Evolutionary conservation across 2,888 invertebrate genomes (phyloP).

Genomic region (Leptothorax acervorum): DNA sequence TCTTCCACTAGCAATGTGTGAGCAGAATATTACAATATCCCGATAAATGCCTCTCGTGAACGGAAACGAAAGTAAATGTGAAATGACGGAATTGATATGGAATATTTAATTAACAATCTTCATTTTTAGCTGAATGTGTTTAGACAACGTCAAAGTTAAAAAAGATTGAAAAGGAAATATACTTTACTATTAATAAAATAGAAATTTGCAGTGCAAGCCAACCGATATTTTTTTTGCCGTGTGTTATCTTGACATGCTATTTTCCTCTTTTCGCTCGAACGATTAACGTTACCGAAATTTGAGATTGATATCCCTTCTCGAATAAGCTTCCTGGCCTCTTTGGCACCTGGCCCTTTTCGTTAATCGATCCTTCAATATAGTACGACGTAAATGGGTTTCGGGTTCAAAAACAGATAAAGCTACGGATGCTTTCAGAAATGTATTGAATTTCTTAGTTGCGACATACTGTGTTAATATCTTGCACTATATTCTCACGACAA

Average conservation of each 20-base stretch:
- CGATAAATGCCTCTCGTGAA: slow-evolving; percentile 18
- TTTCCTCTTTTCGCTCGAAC: slow-evolving; percentile 25
- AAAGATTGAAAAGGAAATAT: neutral
- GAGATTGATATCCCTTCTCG: slow-evolving; percentile 44
- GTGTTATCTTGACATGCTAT: neutral
- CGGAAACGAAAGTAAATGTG: neutral
- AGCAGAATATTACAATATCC: slow-evolving; percentile 32
- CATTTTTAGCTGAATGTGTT: neutral
- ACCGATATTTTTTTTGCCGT: slow-evolving; percentile 9
- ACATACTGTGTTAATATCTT: slow-evolving; percentile 3
- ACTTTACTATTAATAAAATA: neutral
- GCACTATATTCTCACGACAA: neutral
- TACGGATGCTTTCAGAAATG: neutral
- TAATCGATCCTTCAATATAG: slow-evolving; percentile 45
- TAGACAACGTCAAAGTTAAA: neutral
- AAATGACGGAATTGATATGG: slow-evolving; percentile 27
- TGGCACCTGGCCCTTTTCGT: slow-evolving; percentile 30
- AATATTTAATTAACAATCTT: slow-evolving; percentile 13
- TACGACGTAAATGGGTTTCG: slow-evolving; percentile 33
- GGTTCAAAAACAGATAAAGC: slow-evolving; percentile 27
- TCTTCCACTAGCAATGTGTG: slow-evolving; percentile 24
- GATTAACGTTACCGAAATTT: slow-evolving; percentile 37
- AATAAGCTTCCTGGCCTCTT: slow-evolving; percentile 31
- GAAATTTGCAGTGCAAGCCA: neutral
- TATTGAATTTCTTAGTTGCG: slow-evolving; percentile 33